Percentiles rank a stretch among this genome's conserved stretches.
These are phyloP conservation scores for Monodelphis domestica DNA, from an alignment of 2,797 vertebrate species.

Conservation along the genomic window DNA sequence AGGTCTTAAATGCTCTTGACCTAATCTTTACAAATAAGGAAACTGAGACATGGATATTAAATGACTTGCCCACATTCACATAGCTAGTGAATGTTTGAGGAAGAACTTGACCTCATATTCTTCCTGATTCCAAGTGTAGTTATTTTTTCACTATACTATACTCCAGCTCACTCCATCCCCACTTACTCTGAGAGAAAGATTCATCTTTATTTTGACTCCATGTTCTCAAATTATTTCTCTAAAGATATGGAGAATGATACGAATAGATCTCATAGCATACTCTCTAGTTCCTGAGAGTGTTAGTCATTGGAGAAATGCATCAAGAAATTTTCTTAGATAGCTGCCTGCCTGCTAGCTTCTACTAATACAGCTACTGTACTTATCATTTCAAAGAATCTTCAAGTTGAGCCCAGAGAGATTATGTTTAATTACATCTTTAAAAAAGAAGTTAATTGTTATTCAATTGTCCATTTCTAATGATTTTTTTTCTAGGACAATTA, in stretches of 20 bases:
- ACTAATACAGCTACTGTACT: background rate
- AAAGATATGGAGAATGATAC: background rate
- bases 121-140: background rate
- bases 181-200: background rate
- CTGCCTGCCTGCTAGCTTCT: accelerated
- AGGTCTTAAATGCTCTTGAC: background rate
- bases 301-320: background rate
- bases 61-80: background rate
- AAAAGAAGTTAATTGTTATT: constrained; percentile 51
- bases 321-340: background rate
- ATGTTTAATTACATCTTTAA: constrained; percentile 57
- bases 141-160: background rate
- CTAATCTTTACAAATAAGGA: background rate
- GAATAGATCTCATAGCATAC: background rate
- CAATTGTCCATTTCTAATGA: constrained; percentile 61
- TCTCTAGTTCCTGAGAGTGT: accelerated
- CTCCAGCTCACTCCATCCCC: background rate
- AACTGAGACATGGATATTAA: background rate
- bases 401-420: background rate
- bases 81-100: background rate
- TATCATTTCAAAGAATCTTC: background rate
- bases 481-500: constrained; percentile 61
- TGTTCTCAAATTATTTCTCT: background rate
- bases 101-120: background rate
- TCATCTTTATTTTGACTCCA: background rate